Percentiles rank a stretch among this genome's conserved stretches.
These are phyloP conservation scores for Willisornis vidua DNA, from an alignment of 2,113 vertebrate genomes.

Conservation along the genomic window DNA sequence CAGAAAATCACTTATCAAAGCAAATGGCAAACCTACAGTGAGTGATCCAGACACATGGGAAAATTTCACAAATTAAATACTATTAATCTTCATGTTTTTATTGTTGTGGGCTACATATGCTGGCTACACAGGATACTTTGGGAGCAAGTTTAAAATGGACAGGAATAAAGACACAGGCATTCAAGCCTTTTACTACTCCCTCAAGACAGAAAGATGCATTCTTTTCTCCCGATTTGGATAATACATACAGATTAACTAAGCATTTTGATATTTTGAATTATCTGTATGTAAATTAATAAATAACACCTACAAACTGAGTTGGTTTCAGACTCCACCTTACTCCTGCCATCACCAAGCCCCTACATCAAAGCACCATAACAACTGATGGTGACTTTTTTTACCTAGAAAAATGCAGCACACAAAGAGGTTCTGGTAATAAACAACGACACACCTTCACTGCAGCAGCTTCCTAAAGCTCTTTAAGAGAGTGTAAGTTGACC, in stretches of 20 bases:
- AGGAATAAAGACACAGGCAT: neutral
- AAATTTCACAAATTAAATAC: neutral
- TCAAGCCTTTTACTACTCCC: neutral
- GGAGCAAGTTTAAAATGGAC: neutral
- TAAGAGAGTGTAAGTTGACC: neutral
- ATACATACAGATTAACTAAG: neutral
- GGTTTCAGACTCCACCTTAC: neutral
- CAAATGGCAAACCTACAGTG: neutral
- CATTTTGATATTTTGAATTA: neutral
- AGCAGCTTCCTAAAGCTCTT: neutral
- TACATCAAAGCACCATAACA: neutral
- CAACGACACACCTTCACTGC: fast-evolving
- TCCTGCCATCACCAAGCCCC: neutral
- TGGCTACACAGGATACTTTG: neutral
- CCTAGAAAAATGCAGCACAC: neutral
- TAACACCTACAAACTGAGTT: neutral
- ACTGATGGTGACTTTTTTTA: neutral
- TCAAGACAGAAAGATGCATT: neutral
- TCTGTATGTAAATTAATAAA: neutral
- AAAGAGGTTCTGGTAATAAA: neutral
- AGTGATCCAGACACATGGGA: neutral
- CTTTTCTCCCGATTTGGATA: neutral
- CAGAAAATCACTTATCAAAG: neutral
- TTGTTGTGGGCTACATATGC: neutral
- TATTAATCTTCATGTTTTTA: neutral